Evolutionary conservation across 1,140 invertebrate genomes (phyloP).

Genomic region (Papilio machaon): DNA sequence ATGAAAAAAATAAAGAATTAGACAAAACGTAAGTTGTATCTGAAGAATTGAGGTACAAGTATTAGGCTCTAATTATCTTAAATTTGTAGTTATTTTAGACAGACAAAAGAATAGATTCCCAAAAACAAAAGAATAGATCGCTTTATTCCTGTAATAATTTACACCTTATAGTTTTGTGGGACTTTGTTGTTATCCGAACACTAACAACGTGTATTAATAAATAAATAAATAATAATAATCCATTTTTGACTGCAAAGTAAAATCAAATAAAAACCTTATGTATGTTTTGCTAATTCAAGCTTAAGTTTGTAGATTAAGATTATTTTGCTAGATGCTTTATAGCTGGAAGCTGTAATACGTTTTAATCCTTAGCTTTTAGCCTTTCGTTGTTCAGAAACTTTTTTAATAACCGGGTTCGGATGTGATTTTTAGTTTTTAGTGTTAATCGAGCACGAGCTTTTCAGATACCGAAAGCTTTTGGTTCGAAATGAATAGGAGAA

Average conservation of each 20-base stretch:
- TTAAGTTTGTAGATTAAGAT: not conserved
- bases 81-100: too few relatives aligned
- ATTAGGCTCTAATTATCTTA: too few relatives aligned
- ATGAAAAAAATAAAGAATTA: not conserved
- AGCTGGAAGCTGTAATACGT: not conserved
- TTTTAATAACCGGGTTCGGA: slow-evolving; percentile 5
- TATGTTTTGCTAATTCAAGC: too few relatives aligned
- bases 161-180: too few relatives aligned
- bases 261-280: too few relatives aligned
- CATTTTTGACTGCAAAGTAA: too few relatives aligned
- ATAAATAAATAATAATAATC: too few relatives aligned
- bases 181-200: too few relatives aligned
- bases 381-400: not conserved
- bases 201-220: too few relatives aligned
- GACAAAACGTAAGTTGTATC: not conserved
- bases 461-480: not conserved
- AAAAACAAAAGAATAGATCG: too few relatives aligned
- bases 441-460: not conserved
- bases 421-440: slow-evolving; percentile 27
- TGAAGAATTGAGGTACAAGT: not conserved
- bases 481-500: not conserved
- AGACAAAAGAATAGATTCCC: too few relatives aligned
- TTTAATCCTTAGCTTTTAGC: not conserved
- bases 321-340: not conserved
- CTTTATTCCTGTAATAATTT: too few relatives aligned